phyloP scores from a whole-genome alignment of 2,888 invertebrate genomes.

The Sericinus montela region DNA sequence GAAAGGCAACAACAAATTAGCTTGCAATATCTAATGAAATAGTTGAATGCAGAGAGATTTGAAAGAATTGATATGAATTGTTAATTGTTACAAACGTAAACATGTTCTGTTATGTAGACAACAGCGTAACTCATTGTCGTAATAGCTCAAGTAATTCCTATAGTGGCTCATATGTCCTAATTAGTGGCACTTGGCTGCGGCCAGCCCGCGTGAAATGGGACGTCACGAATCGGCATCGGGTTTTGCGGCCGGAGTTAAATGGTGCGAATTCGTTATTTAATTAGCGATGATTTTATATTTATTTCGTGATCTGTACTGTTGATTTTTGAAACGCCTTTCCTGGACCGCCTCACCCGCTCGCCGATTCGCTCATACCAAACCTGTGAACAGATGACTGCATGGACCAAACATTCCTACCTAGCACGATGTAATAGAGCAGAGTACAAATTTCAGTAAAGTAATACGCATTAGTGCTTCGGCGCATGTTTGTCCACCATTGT shows the following conservation, averaged over 20 bases:
- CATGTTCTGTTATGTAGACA: conserved; percentile 48
- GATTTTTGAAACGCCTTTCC: conserved; percentile 16
- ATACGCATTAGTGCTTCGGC: conserved; percentile 72
- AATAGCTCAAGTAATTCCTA: conserved; percentile 16
- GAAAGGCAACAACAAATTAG: not conserved
- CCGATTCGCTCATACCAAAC: conserved; percentile 16
- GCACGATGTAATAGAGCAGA: conserved; percentile 69
- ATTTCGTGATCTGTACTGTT: conserved; percentile 4
- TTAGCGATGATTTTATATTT: conserved; percentile 11
- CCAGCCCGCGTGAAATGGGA: conserved; percentile 35
- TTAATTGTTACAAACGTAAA: conserved; percentile 38
- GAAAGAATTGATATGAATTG: conserved; percentile 37
- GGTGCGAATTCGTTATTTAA: conserved; percentile 10
- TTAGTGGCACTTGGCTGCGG: conserved; percentile 52
- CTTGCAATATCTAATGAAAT: not conserved
- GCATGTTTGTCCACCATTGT: conserved; percentile 78
- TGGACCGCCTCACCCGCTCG: conserved; percentile 4
- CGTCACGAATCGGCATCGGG: conserved; percentile 33
- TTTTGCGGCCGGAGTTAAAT: conserved; percentile 28
- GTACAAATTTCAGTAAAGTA: conserved; percentile 72
- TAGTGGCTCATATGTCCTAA: conserved; percentile 34
- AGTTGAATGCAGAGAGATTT: conserved; percentile 29
- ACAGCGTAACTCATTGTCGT: conserved; percentile 24
- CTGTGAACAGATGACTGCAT: conserved; percentile 49
- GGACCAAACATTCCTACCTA: conserved; percentile 71